Evolutionary conservation across 2,888 invertebrate genomes (phyloP).

Genomic region (Galeruca laticollis): DNA sequence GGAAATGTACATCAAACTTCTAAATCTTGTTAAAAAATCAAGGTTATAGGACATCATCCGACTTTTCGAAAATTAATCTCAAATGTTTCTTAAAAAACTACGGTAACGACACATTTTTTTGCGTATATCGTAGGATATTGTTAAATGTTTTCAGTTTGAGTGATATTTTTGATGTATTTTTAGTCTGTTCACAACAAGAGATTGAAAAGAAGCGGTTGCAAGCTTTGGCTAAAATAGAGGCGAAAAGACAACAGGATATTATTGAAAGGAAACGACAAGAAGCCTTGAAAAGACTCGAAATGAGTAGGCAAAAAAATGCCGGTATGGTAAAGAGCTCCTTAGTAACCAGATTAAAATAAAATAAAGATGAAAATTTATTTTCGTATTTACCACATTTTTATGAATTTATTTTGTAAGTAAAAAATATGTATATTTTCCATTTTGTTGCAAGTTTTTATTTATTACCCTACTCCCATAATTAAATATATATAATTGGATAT

Average conservation of each 20-base stretch:
- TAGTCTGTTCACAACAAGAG: conserved; percentile 65
- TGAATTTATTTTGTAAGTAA: conserved; percentile 2
- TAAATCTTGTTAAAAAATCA: too few species aligned
- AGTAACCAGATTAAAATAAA: conserved; percentile 42
- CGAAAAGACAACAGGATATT: conserved; percentile 63
- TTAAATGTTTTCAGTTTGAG: not conserved
- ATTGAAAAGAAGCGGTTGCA: conserved; percentile 67
- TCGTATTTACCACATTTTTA: not conserved
- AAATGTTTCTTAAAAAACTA: too few species aligned
- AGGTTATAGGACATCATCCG: too few species aligned
- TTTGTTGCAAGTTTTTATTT: not conserved
- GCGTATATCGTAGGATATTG: not conserved
- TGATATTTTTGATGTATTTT: conserved; percentile 9
- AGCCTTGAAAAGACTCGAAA: conserved; percentile 61
- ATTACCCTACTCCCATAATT: too few species aligned
- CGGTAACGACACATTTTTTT: too few species aligned
- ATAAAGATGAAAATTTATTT: not conserved
- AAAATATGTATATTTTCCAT: not conserved
- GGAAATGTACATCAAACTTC: too few species aligned
- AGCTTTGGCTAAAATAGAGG: conserved; percentile 66
- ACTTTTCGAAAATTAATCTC: too few species aligned
- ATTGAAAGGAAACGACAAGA: conserved; percentile 63
- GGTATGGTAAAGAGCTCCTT: conserved; percentile 48
- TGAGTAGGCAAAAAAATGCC: conserved; percentile 56
- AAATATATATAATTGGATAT: too few species aligned